Base-by-base conservation (phyloP, 2,113 vertebrate species). In the Urocitellus parryii region DNA sequence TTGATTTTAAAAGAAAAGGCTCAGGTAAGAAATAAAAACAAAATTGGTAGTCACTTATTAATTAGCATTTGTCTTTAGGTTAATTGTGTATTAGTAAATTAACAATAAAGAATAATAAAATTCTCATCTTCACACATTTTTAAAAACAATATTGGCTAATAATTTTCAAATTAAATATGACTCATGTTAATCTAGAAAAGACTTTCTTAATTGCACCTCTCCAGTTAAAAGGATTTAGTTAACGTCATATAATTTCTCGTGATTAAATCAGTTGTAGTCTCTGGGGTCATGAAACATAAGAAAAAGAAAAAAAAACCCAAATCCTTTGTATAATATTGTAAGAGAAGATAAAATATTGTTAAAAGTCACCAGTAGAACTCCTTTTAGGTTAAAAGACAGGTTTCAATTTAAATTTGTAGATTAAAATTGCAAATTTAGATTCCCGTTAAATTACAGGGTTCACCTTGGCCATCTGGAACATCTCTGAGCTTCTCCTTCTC, bases 121-220 rank as follows among this genome's bases (percentile, higher is more conserved):
- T 0, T 18, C 58, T 87, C 20, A 27, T 85, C 17, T 96, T 96
- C 37, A 77, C n/a, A 79, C 39, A 3, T n/a, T 87, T 78, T 79
- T 61, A 77, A 92, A 73, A 93, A 87, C 9, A 45, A 79, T 45
- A 48, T 5, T 27, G 20, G 11, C 56, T 67, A 90, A 51, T 58
- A 37, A 63, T 82, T 95, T 91, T 87, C 53, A 94, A 78, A 87
- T 76, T 70, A 90, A 82, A 74, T 80, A 63, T 39, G 13, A 81
- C 27, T 5, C 48, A 79, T 22, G 51, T 78, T 82, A 83, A 89
- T 61, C 13, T 56, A 80, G 25, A 58, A 72, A 93, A 76, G 11
- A 58, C 12, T 74, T 74, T 86, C 58, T 87, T 85, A 82, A 22
- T 14, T 93, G 25, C 27, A 89, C 17, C 45, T 25, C 51, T 14